Evolutionary conservation across 2,888 invertebrate species (phyloP).

Genomic region (Himalopsyche tibetana): DNA sequence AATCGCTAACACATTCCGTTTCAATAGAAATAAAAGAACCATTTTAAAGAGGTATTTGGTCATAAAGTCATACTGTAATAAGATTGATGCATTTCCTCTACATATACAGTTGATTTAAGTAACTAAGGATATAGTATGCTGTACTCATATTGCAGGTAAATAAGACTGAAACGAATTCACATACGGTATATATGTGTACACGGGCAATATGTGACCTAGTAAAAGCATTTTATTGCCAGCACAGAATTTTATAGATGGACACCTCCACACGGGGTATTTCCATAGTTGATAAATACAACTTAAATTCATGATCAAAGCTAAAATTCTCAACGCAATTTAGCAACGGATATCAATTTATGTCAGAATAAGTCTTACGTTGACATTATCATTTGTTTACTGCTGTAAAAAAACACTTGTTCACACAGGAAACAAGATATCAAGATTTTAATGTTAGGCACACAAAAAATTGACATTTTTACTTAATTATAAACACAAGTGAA

Average conservation of each 20-base stretch:
- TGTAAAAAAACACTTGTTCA: slow-evolving; percentile 63
- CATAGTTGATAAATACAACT: background rate
- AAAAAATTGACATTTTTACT: background rate
- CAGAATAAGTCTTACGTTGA: background rate
- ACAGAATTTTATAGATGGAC: slow-evolving; percentile 10
- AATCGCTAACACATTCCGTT: too few relatives aligned
- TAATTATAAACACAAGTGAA: too few relatives aligned
- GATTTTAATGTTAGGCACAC: background rate
- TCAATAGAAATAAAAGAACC: too few relatives aligned
- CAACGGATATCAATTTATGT: background rate
- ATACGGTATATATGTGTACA: background rate
- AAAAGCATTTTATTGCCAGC: slow-evolving; percentile 15
- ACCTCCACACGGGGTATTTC: background rate
- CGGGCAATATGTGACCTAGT: background rate
- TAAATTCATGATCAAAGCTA: background rate
- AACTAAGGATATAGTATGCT: background rate
- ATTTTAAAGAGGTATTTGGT: too few relatives aligned
- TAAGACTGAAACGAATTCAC: background rate
- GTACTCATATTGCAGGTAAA: background rate
- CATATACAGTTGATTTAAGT: background rate
- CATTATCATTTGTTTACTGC: background rate
- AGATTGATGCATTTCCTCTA: too few relatives aligned
- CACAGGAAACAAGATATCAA: slow-evolving; percentile 48
- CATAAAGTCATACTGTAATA: too few relatives aligned
- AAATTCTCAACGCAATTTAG: background rate